Conservation (phyloP, 1,140 invertebrate species). For the Lordiphosa collinella region DNA sequence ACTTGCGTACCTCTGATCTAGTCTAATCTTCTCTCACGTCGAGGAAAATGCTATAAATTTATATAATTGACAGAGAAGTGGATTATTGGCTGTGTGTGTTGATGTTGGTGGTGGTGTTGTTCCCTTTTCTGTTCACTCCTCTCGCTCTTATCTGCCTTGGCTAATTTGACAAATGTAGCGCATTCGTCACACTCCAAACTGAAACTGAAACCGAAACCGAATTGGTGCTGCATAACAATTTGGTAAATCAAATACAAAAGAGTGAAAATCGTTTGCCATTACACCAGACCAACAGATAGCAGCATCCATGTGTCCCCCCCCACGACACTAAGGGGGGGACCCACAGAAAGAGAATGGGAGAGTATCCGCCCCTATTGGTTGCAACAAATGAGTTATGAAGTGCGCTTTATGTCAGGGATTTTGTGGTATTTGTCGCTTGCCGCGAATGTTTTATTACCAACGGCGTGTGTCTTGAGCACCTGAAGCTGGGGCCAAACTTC, state of each 20-base stretch:
- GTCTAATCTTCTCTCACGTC: slow-evolving; percentile 33
- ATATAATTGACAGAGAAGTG: slow-evolving; percentile 52
- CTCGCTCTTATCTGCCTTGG: slow-evolving; percentile 44
- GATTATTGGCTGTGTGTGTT: slow-evolving; percentile 30
- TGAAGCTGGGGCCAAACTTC: slow-evolving; percentile 3
- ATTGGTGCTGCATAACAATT: slow-evolving; percentile 52
- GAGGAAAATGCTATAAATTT: slow-evolving; percentile 45
- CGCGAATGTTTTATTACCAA: slow-evolving; percentile 45
- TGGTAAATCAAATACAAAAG: slow-evolving; percentile 68
- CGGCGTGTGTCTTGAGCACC: slow-evolving; percentile 31
- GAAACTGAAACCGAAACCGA: slow-evolving; percentile 27
- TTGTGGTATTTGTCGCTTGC: slow-evolving; percentile 58
- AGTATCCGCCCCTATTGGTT: slow-evolving; percentile 1
- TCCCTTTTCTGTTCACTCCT: slow-evolving; percentile 9
- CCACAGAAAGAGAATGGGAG: background rate
- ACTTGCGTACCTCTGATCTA: too few species aligned
- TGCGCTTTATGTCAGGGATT: slow-evolving; percentile 51
- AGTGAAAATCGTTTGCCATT: slow-evolving; percentile 68
- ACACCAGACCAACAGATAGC: slow-evolving; percentile 37
- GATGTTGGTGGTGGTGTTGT: background rate
- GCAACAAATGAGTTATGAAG: slow-evolving; percentile 70
- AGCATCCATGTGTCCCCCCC: background rate
- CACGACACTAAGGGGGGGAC: background rate
- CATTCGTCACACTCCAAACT: slow-evolving; percentile 46
- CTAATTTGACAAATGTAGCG: slow-evolving; percentile 71